A percentile compares a stretch with the other conserved stretches of the same genome.
Conservation (phyloP, 1,140 invertebrate species). For the Anadara kagoshimensis region DNA sequence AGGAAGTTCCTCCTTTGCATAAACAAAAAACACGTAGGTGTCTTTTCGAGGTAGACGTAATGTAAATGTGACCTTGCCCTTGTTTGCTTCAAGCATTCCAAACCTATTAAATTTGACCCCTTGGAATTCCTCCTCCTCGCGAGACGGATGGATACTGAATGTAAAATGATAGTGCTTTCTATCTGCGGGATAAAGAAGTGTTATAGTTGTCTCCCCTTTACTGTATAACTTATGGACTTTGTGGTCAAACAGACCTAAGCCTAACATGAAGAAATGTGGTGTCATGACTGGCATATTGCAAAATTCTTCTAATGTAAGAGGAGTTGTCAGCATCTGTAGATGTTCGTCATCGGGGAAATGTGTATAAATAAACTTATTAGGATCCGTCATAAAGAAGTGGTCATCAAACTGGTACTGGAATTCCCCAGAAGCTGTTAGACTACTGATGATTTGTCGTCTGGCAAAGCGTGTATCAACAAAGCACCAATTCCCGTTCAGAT, state of each 20-base stretch:
- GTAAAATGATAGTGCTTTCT: constrained; percentile 69
- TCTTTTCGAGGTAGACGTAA: constrained; percentile 68
- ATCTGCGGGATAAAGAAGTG: constrained; percentile 58
- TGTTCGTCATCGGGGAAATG: constrained; percentile 74
- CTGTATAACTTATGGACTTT: constrained; percentile 65
- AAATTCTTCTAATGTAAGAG: constrained; percentile 55
- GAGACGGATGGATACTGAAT: constrained; percentile 66
- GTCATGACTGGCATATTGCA: constrained; percentile 73
- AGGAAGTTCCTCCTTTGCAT: constrained; percentile 71
- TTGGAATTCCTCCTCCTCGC: constrained; percentile 66
- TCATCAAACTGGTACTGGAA: constrained; percentile 69
- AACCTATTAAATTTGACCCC: constrained; percentile 68
- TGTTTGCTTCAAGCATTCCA: constrained; percentile 68
- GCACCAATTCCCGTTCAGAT: constrained; percentile 71
- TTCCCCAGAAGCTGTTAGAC: constrained; percentile 51
- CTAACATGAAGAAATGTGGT: constrained; percentile 72
- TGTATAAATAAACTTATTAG: constrained; percentile 75
- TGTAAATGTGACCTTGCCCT: constrained; percentile 65
- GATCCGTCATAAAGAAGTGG: constrained; percentile 74
- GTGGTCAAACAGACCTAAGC: constrained; percentile 70
- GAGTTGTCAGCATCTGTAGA: constrained; percentile 59
- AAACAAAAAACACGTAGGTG: constrained; percentile 70
- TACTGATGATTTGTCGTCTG: constrained; percentile 63
- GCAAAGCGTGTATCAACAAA: constrained; percentile 73
- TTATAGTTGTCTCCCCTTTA: constrained; percentile 62